A percentile compares a stretch with the other conserved stretches of the same genome.
Conservation (phyloP, 2,797 vertebrate genomes). For the Gadopsis marmoratus region DNA sequence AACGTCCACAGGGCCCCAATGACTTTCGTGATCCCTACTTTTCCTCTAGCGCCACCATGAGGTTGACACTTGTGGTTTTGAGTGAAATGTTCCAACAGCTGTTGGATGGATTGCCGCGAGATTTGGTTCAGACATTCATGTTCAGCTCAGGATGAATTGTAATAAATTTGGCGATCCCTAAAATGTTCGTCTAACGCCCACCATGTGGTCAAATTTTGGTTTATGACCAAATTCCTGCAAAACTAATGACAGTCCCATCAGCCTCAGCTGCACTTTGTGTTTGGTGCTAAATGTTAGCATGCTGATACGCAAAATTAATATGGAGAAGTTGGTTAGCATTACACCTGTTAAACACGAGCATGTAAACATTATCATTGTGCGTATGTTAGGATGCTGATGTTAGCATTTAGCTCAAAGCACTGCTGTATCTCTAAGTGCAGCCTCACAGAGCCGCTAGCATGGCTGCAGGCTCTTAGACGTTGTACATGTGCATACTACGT, state of each 20-base stretch:
- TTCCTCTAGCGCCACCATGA: background rate
- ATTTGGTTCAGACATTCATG: background rate
- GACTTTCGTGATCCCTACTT: background rate
- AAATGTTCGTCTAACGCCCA: background rate
- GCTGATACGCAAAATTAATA: background rate
- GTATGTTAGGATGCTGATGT: too few species aligned
- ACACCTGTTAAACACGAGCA: too few species aligned
- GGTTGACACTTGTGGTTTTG: background rate
- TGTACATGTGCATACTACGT: too few species aligned
- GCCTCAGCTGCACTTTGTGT: background rate
- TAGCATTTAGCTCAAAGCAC: too few species aligned
- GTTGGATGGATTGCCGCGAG: background rate
- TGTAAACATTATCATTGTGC: too few species aligned
- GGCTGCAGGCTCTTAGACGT: too few species aligned
- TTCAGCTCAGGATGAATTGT: too few species aligned
- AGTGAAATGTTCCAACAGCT: background rate
- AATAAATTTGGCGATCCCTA: background rate
- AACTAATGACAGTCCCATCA: background rate
- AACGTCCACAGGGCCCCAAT: background rate
- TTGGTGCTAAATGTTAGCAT: too few species aligned
- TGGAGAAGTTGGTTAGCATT: too few species aligned
- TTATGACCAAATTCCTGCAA: background rate
- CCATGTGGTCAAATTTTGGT: background rate
- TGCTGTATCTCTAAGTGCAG: too few species aligned
- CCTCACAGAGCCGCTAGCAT: too few species aligned